Evolutionary conservation across 2,797 vertebrate species (phyloP), one percentile per base, ranked within the genome.

Genomic region (Phalloptychus januarius): DNA sequence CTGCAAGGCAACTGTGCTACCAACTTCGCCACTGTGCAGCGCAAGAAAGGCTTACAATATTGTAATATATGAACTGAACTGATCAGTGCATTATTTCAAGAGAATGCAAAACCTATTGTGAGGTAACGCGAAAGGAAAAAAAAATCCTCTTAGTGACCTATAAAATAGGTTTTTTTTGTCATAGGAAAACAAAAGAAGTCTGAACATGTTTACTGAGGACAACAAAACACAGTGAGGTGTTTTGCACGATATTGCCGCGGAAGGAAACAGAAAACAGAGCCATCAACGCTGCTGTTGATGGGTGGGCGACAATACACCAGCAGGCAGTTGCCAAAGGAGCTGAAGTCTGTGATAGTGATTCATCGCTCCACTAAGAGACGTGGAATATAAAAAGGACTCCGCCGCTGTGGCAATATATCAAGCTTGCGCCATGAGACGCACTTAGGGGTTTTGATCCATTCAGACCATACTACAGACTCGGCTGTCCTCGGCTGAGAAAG

Each of bases 261-360:
- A 75, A 33, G 75, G 79, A 79, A 87, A 75, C 72, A 44, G 70
- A 88, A 79, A 87, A 75, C 72, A 44, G 70, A 88, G 79, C 76
- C 76, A 89, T 91, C 86, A 84, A 84, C 86, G 79, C 71, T 77
- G 85, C 80, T 81, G 84, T 89, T 52, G 83, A 85, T 83, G 88
- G 82, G 89, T 85, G 85, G 82, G 79, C 23, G 80, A 78, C 54
- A 45, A 83, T 75, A 87, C 84, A 75, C 78, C 46, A 71, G 87
- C 85, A 85, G 85, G 44, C 85, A 83, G 77, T 87, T 88, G 88
- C 88, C 85, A 88, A 82, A 88, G 79, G 71, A 86, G 72, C 81
- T 74, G 76, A 72, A 87, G 80, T 77, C 75, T 84, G 48, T 80
- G 78, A 81, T 76, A 20, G 74, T 88, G 90, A 95, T 90, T 83